Evolutionary conservation across 2,113 vertebrate species (phyloP), one percentile per base, ranked within the genome.

Genomic region (Istiophorus platypterus): DNA sequence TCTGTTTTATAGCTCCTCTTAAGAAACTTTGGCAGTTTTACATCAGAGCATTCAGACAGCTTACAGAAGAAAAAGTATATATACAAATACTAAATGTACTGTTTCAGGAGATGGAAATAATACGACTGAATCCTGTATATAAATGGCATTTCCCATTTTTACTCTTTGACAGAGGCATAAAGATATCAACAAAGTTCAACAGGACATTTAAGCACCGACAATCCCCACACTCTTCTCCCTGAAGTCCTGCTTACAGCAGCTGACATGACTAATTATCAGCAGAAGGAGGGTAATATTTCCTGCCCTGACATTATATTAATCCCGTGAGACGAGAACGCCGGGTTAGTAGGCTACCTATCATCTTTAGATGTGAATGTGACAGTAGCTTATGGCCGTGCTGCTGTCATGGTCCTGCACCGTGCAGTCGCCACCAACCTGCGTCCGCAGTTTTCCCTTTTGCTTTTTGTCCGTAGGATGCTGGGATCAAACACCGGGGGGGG

Each of bases 291-390:
- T 83, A 69, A 74, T 78, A 88, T 75, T 89, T 90, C 64, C 80
- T 39, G 14, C 17, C 47, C 66, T 82, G 92, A 86, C 88, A 85
- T 88, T 66, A 68, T 34, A 84, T 86, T 91, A 85, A 89, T 90
- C 76, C 78, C 51, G 65, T 4, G 57, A 72, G 85, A 87, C 87
- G 72, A 73, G 86, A 72, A 15, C 13, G 37, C 73, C 57, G 76
- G 80, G 61, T 82, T 79, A 45, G 69, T 31, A 8, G 76, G 45
- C 80, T 26, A 72, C 85, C 71, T 26, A 80, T 91, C 91, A 88
- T 85, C 39, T 72, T 79, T 73, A 89, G 88, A 88, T 87, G 82
- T 87, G 82, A 85, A 91, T 86, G 86, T 64, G 87, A 90, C 88
- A 75, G 68, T 75, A 72, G 86, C 73, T 86, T 82, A 69, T 10